Conservation (phyloP, 2,797 vertebrate species). For the Gallinago nigripennis region DNA sequence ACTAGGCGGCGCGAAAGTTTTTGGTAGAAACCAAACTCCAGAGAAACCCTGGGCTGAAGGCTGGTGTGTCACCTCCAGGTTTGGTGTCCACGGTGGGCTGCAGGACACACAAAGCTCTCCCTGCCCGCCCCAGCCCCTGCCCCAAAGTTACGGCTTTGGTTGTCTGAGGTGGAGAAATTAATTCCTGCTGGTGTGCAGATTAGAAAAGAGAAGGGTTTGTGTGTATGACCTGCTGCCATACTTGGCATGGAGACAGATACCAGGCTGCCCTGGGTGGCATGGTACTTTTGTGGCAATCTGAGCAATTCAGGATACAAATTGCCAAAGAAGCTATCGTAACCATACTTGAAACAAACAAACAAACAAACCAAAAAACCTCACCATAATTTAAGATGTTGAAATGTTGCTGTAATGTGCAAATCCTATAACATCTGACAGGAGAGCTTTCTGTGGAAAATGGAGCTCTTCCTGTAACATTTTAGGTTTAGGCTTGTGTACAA, state of each 20-base stretch:
- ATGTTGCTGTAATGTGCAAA: background rate
- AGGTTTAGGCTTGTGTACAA: background rate
- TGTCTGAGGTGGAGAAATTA: background rate
- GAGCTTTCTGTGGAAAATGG: background rate
- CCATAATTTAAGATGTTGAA: background rate
- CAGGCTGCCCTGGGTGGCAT: background rate
- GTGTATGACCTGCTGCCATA: background rate
- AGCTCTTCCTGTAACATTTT: background rate
- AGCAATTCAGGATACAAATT: background rate
- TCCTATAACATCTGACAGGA: background rate
- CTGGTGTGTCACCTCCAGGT: background rate
- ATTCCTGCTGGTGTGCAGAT: background rate
- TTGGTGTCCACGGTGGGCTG: background rate
- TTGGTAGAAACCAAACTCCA: background rate
- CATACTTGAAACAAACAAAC: background rate
- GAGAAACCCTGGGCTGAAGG: background rate
- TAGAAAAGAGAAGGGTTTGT: background rate
- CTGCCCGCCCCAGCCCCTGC: background rate
- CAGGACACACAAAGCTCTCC: background rate
- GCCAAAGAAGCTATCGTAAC: background rate
- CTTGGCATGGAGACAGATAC: background rate
- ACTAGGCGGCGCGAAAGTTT: background rate
- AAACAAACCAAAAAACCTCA: background rate
- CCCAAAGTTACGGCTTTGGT: background rate
- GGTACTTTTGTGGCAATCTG: background rate